A percentile compares a stretch with the other conserved stretches of the same genome.
Evolutionary conservation across 2,797 vertebrate genomes (phyloP).

Genomic region (Lophotriccus pileatus): DNA sequence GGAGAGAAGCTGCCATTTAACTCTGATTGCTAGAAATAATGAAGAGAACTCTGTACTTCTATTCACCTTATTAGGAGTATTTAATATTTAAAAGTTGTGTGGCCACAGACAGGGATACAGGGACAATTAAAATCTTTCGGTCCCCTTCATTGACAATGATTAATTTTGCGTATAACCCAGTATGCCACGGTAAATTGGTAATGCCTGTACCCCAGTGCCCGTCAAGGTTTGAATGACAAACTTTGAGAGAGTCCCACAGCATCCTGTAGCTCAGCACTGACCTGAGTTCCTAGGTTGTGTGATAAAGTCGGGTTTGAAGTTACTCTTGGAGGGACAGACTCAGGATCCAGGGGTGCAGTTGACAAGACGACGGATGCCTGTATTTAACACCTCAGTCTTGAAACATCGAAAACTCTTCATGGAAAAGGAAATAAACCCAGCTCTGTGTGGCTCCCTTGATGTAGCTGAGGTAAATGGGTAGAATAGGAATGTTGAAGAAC

Average conservation of each 20-base stretch:
- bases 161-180: too few species aligned
- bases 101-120: neutral
- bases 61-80: neutral
- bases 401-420: neutral
- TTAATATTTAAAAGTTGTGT: neutral
- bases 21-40: neutral
- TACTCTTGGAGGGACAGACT: neutral
- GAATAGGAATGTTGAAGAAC: neutral
- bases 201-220: neutral
- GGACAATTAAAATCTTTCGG: neutral
- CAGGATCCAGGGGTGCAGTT: neutral
- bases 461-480: neutral
- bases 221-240: neutral
- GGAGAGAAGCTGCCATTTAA: neutral
- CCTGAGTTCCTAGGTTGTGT: neutral
- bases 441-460: neutral
- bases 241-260: neutral
- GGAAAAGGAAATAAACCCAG: neutral
- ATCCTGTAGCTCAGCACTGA: neutral
- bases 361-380: neutral
- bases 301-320: neutral
- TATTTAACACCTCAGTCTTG: neutral
- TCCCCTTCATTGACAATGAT: neutral
- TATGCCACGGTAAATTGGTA: neutral
- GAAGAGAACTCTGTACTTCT: neutral